Conservation (phyloP, 2,888 invertebrate species). For the Leptopilina syphax region DNA sequence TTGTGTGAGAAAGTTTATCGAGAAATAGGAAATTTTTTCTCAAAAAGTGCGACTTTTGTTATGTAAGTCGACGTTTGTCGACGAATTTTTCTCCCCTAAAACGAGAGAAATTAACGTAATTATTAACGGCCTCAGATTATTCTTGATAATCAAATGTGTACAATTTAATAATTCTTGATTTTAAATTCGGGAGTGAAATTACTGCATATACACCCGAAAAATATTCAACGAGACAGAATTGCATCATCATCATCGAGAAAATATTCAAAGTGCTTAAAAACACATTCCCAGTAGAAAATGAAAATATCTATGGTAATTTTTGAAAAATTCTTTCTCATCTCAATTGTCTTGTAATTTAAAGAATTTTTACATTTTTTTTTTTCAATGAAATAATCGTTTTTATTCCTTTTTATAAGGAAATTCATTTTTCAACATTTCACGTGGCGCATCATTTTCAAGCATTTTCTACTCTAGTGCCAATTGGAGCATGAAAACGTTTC, state of each 20-base stretch:
- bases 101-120: background rate
- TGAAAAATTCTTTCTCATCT: background rate
- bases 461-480: background rate
- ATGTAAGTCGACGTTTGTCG: conserved; percentile 22
- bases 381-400: background rate
- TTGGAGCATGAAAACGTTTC: conserved; percentile 3
- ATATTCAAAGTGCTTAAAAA: conserved; percentile 18
- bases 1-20: background rate
- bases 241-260: background rate
- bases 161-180: background rate
- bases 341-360: background rate
- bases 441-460: conserved; percentile 11
- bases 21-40: background rate
- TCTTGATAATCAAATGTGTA: background rate
- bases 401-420: background rate
- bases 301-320: conserved; percentile 35
- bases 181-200: background rate
- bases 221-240: conserved; percentile 3
- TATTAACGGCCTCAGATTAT: conserved; percentile 2
- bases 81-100: background rate
- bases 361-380: background rate
- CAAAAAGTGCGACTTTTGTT: conserved; percentile 13
- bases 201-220: background rate
- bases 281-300: conserved; percentile 19
- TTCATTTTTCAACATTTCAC: background rate